Evolutionary conservation across 2,797 vertebrate species (phyloP).

Genomic region (Pteropus rufus): DNA sequence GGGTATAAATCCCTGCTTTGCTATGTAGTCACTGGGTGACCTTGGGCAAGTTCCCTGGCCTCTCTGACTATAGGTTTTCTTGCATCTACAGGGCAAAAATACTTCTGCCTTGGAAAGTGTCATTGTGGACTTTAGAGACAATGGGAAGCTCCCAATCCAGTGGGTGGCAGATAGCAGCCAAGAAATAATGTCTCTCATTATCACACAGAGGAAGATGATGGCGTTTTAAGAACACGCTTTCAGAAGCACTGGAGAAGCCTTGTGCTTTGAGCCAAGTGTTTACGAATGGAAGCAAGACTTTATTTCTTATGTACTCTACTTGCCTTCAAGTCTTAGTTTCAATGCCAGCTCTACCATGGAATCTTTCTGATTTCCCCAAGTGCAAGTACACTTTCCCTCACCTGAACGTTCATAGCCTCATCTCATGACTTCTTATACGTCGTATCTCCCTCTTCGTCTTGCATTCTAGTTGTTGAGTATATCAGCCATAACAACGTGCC

Average conservation of each 20-base stretch:
- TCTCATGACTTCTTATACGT: neutral
- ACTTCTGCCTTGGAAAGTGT: neutral
- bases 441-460: accelerated
- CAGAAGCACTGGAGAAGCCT: neutral
- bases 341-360: neutral
- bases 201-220: neutral
- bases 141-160: neutral
- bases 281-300: neutral
- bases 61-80: neutral
- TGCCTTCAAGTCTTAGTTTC: neutral
- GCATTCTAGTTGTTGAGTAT: accelerated
- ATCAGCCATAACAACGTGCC: no score
- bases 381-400: neutral
- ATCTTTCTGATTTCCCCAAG: neutral
- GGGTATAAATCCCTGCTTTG: neutral
- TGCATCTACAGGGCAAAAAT: neutral
- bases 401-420: accelerated
- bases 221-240: neutral
- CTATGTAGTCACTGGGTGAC: neutral
- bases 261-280: neutral
- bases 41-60: neutral
- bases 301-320: neutral
- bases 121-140: neutral
- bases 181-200: neutral
- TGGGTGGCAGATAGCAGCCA: neutral